A percentile compares a stretch with the other conserved stretches of the same genome.
Evolutionary conservation across 2,888 invertebrate genomes (phyloP).

Genomic region (Conomelus anceps): DNA sequence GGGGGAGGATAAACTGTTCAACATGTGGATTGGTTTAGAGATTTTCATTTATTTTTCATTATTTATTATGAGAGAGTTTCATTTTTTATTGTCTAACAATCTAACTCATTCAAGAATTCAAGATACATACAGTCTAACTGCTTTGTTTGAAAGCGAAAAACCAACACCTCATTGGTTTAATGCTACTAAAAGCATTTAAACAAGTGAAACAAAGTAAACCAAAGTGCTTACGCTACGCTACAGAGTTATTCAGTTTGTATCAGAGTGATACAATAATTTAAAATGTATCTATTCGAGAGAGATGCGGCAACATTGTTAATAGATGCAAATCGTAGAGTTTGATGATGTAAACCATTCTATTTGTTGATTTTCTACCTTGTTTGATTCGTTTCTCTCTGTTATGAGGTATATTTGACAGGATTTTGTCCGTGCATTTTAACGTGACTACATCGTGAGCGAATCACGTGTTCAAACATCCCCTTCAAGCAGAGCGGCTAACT

Average conservation of each 20-base stretch:
- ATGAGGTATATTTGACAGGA: background rate
- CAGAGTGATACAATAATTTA: background rate
- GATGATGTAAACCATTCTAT: background rate
- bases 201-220: too few species aligned
- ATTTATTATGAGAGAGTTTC: too few species aligned
- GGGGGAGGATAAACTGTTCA: too few species aligned
- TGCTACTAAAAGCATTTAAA: too few species aligned
- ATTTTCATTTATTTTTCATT: too few species aligned
- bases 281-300: background rate
- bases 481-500: background rate
- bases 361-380: background rate
- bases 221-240: background rate
- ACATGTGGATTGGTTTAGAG: too few species aligned
- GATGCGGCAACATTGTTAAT: background rate
- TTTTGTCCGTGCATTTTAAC: background rate
- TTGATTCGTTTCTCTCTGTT: background rate
- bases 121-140: too few species aligned
- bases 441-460: background rate
- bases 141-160: too few species aligned
- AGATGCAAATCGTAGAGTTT: background rate
- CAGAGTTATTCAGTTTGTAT: background rate
- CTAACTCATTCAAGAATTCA: too few species aligned
- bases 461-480: background rate
- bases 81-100: too few species aligned
- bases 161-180: too few species aligned